Base-by-base conservation (phyloP, 2,797 vertebrate species). In the Alca torda region DNA sequence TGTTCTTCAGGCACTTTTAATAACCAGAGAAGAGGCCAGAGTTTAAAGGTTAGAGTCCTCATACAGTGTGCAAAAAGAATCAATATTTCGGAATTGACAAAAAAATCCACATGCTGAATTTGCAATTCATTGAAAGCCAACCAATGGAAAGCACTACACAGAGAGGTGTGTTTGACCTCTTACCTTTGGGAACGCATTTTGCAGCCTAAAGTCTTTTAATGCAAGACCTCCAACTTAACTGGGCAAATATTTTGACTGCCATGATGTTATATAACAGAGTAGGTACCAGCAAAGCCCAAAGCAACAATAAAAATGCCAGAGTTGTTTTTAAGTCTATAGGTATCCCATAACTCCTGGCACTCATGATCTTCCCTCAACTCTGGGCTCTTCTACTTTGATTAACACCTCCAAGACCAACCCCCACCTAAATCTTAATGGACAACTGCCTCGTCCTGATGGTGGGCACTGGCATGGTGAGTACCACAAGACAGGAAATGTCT, bases 91-190 rank as follows among this genome's bases (percentile, higher is more conserved):
- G 30, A 86, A 85, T 43, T 14, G 10, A 84, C 3, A 20, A 90
- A 95, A 84, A 80, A 37, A 19, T 16, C 23, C 69, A 78, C 23
- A 72, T 63, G 77, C 86, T 93, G 85, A 94, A 65, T 54, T 31
- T 76, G 93, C 92, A 93, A 20, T 45, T 73, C 39, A 61, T 12
- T 86, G 81, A 93, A 96, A 93, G n/a, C 6, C 30, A 56, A 70
- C 72, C 88, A 97, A 77, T 94, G 60, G 81, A 59, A 89, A 70
- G 59, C 56, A 30, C 51, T 51, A 46, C 87, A 60, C 48, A 67
- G 64, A 53, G 90, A 74, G 84, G 70, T 45, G 70, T 89, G 92
- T 79, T 84, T 84, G 70, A 93, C 89, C 86, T 84, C 68, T 45
- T 75, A 69, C 65, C 76, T 89, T 65, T 30, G 54, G 59, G 54